These are phyloP conservation scores for Pangasius sanitwongsei DNA, from an alignment of 2,797 vertebrate species.

Conservation along the genomic window DNA sequence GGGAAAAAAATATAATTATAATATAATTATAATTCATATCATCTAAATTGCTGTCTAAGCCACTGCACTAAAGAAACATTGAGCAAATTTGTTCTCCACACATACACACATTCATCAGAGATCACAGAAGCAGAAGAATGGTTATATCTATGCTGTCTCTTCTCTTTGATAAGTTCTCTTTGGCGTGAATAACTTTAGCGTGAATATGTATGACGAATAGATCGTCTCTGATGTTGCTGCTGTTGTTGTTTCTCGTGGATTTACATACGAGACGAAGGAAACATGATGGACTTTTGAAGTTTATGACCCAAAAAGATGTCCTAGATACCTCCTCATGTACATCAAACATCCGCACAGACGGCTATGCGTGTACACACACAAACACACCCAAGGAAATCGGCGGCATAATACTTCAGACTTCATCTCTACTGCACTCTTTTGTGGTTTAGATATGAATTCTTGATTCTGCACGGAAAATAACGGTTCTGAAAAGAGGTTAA, in stretches of 20 bases:
- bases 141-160: conserved; percentile 43
- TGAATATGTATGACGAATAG: conserved; percentile 78
- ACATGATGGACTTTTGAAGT: conserved; percentile 68
- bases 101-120: conserved; percentile 8
- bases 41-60: neutral
- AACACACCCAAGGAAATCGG: conserved; percentile 28
- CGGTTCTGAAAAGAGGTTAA: too few species aligned
- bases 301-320: conserved; percentile 80
- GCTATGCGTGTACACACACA: neutral
- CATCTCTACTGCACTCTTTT: neutral
- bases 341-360: conserved; percentile 45
- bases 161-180: conserved; percentile 76
- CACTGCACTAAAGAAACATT: neutral
- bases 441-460: conserved; percentile 21
- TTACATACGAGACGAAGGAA: conserved; percentile 74
- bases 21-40: neutral
- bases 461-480: conserved; percentile 19
- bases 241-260: conserved; percentile 76
- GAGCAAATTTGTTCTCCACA: neutral
- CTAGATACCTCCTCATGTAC: conserved; percentile 74
- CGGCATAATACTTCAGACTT: conserved; percentile 38
- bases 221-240: conserved; percentile 67
- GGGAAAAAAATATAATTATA: neutral
- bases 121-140: conserved; percentile 27
- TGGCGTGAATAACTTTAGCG: conserved; percentile 69